Evolutionary conservation across 1,140 invertebrate genomes (phyloP).

Genomic region (Triops cancriformis): DNA sequence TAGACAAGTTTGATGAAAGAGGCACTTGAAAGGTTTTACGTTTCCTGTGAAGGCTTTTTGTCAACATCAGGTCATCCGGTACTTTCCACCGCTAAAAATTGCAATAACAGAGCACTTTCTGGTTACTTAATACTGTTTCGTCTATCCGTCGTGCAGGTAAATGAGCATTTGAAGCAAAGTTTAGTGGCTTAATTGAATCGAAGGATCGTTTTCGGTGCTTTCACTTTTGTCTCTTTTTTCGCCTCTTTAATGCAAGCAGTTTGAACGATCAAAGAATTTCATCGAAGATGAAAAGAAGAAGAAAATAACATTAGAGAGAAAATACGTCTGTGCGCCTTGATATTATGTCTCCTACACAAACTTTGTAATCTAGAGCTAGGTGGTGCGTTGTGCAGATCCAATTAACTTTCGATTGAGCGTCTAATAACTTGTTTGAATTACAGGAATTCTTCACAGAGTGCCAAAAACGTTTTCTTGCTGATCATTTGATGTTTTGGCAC

Average conservation of each 20-base stretch:
- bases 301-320: background rate
- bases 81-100: background rate
- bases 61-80: background rate
- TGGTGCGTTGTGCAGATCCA: background rate
- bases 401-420: background rate
- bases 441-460: background rate
- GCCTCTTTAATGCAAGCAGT: too few species aligned
- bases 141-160: too few species aligned
- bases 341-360: background rate
- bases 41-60: background rate
- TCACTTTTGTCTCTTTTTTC: too few species aligned
- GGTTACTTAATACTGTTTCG: too few species aligned
- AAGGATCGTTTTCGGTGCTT: too few species aligned
- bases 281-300: background rate
- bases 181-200: too few species aligned
- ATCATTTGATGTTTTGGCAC: background rate
- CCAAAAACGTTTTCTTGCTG: background rate
- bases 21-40: background rate
- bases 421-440: background rate
- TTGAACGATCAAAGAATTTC: background rate
- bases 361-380: background rate
- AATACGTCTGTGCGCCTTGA: background rate
- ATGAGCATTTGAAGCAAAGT: too few species aligned
- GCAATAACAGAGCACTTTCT: too few species aligned
- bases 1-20: background rate